Percentiles rank a stretch among this genome's conserved stretches.
Conservation (phyloP, 2,113 vertebrate genomes). For the Axis porcinus region DNA sequence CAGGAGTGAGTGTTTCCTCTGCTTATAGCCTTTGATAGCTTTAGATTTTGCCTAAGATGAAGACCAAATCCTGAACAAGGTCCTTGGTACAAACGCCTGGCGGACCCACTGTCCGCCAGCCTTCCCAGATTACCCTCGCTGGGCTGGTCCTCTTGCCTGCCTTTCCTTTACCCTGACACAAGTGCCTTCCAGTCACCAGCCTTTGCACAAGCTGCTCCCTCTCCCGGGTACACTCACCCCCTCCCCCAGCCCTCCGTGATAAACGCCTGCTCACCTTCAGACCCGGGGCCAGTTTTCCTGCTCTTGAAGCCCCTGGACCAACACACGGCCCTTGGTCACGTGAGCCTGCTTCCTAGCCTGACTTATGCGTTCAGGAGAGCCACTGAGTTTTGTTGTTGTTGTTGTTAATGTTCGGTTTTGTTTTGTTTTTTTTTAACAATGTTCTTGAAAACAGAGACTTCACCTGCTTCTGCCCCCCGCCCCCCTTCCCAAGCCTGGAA, state of each 20-base stretch:
- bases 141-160: background rate
- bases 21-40: background rate
- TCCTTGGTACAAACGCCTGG: background rate
- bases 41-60: background rate
- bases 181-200: background rate
- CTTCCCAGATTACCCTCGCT: background rate
- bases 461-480: fast-evolving
- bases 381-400: background rate
- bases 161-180: background rate
- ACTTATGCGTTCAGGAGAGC: background rate
- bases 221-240: background rate
- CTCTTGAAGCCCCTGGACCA: background rate
- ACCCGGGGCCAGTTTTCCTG: background rate
- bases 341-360: background rate
- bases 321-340: background rate
- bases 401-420: background rate
- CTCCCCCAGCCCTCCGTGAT: fast-evolving
- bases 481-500: background rate
- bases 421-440: background rate
- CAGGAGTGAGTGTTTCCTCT: fast-evolving
- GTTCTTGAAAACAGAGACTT: background rate
- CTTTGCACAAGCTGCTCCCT: background rate
- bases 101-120: background rate
- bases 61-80: background rate
- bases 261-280: background rate